Base-by-base conservation (phyloP, 2,888 invertebrate species). In the Cylloceria caligata region DNA sequence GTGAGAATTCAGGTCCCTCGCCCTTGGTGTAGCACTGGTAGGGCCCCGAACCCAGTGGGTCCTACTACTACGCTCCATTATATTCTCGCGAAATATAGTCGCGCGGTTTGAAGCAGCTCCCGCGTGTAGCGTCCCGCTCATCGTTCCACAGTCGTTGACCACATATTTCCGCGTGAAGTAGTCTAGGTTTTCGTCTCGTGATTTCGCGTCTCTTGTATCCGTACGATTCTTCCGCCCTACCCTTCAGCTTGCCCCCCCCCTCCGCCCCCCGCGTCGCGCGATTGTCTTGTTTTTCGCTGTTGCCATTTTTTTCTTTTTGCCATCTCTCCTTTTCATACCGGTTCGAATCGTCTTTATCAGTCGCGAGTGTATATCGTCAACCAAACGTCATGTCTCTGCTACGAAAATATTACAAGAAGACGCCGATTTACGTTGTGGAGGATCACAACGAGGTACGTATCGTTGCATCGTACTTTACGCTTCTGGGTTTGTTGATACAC, bases 381-480 rank as follows among this genome's bases (percentile, higher is more conserved):
- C 19, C 36, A 19, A 1, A n/a, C 60, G 27, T 47, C 60, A 82
- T 82, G 82, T 57, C 82, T 52, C 16, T 67, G 65, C 30, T 34
- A 4, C 83, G 93, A 64, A 95, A 95, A 89, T 93, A 92, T 82
- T 95, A 94, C 89, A 94, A 94, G 91, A 95, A 95, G 91, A 95
- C 96, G 72, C 97, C 97, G 16, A 94, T 97, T 82, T 96, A 95
- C 90, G 94, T 97, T 24, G 97, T 96, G 1, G 97, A 97, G 89
- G 95, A 96, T 88, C 97, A 97, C 92, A 95, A 97, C 92, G 96
- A 97, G 88, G 96, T 92, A 79, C 67, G 86, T 78, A 57, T 34
- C 34, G 64, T 68, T 64, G 30, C 60, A 34, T 52, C 30, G 19
- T 21, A 57, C 49, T 11, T 36, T 6, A 74, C 77, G 57, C 60